A percentile compares a stretch with the other conserved stretches of the same genome.
Conservation (phyloP, 2,113 vertebrate genomes). For the Microcebus murinus region DNA sequence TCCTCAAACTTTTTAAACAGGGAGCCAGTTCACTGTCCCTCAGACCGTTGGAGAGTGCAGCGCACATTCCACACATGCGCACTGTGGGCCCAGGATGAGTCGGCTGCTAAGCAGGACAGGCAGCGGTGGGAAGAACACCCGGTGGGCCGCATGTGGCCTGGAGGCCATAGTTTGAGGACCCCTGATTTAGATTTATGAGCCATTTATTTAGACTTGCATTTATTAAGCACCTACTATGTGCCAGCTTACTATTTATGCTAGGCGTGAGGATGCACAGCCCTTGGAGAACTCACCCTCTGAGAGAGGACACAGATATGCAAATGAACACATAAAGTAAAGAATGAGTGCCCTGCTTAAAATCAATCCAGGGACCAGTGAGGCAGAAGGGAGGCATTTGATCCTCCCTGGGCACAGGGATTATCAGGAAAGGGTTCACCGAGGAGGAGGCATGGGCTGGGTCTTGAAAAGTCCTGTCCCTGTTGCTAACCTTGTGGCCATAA, state of each 20-base stretch:
- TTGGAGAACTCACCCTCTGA: not conserved
- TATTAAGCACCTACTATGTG: not conserved
- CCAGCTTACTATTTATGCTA: not conserved
- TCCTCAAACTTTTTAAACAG: too few species aligned
- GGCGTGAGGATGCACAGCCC: not conserved
- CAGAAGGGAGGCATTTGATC: not conserved
- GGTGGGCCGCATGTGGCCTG: too few species aligned
- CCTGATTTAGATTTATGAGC: too few species aligned
- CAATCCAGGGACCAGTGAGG: not conserved
- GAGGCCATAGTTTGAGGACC: too few species aligned
- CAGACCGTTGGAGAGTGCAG: too few species aligned
- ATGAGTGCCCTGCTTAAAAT: not conserved
- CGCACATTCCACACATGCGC: too few species aligned
- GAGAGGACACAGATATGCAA: not conserved
- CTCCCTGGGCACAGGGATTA: not conserved
- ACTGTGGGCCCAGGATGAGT: too few species aligned
- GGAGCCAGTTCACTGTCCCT: too few species aligned
- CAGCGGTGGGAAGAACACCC: too few species aligned
- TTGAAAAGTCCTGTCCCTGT: not conserved
- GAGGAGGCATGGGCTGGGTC: not conserved
- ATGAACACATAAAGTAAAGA: rapidly evolving
- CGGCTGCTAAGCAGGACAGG: too few species aligned
- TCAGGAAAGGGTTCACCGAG: not conserved
- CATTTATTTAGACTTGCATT: not conserved
- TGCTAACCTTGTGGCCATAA: not conserved